These are phyloP conservation scores for Nibea coibor DNA, from an alignment of 2,113 vertebrate genomes.

Conservation along the genomic window DNA sequence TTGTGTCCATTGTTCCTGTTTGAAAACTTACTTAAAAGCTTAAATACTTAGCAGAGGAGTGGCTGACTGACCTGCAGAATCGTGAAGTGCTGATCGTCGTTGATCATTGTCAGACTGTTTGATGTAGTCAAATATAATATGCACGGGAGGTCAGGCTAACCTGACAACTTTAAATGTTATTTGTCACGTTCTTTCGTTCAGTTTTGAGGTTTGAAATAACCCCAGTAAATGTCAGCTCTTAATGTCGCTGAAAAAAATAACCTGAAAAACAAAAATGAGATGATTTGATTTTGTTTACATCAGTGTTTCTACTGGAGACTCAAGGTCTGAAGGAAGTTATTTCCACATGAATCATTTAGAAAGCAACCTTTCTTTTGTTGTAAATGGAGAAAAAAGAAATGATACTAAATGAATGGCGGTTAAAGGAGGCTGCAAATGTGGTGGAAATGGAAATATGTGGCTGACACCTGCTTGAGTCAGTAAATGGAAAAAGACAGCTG, in stretches of 20 bases:
- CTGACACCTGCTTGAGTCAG: conserved; percentile 32
- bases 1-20: not conserved
- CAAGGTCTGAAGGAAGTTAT: not conserved
- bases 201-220: not conserved
- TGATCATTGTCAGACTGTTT: not conserved
- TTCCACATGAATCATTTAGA: not conserved
- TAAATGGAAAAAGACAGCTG: conserved; percentile 66
- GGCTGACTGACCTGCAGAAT: not conserved
- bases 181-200: not conserved
- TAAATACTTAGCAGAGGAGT: not conserved
- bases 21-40: no score
- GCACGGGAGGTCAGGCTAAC: not conserved
- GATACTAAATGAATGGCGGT: not conserved
- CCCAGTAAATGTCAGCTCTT: not conserved
- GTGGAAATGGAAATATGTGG: conserved; percentile 37
- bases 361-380: not conserved
- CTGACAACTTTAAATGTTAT: not conserved
- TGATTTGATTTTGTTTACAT: not conserved
- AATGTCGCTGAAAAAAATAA: not conserved
- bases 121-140: not conserved
- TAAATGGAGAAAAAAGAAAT: not conserved
- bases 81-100: not conserved
- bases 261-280: not conserved
- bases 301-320: not conserved
- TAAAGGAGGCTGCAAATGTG: not conserved